Percentiles rank a stretch among this genome's conserved stretches.
These are phyloP conservation scores for Eleutherodactylus coqui DNA, from an alignment of 2,797 vertebrate species.

Conservation along the genomic window DNA sequence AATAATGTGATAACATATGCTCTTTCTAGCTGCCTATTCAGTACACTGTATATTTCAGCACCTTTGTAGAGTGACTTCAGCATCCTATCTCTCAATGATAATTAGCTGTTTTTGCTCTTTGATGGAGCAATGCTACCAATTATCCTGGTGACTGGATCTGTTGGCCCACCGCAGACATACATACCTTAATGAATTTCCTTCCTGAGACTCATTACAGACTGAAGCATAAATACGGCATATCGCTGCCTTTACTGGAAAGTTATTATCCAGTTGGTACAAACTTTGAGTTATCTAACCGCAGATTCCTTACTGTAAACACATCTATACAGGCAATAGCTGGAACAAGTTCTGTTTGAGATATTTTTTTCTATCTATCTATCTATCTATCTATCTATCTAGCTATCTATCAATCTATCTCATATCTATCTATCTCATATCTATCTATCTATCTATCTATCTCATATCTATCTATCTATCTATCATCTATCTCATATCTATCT, in stretches of 20 bases:
- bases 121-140: constrained; percentile 54
- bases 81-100: constrained; percentile 44
- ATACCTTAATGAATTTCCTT: constrained; percentile 43
- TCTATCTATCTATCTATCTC: no score
- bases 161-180: constrained; percentile 18
- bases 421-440: no score
- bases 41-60: constrained; percentile 25
- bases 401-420: no score
- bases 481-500: no score
- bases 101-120: constrained; percentile 46
- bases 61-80: constrained; percentile 4
- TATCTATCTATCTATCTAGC: no score
- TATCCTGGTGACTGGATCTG: constrained; percentile 2
- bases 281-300: constrained; percentile 29
- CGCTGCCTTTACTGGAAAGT: constrained; percentile 40
- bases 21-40: constrained; percentile 33
- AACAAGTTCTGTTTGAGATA: neutral
- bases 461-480: no score
- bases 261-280: constrained; percentile 24
- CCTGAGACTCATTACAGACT: constrained; percentile 50
- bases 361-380: no score
- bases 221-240: neutral
- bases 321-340: neutral
- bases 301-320: neutral
- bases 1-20: constrained; percentile 21